These are phyloP conservation scores for Leptothorax acervorum DNA, from an alignment of 2,888 invertebrate species.

Conservation along the genomic window DNA sequence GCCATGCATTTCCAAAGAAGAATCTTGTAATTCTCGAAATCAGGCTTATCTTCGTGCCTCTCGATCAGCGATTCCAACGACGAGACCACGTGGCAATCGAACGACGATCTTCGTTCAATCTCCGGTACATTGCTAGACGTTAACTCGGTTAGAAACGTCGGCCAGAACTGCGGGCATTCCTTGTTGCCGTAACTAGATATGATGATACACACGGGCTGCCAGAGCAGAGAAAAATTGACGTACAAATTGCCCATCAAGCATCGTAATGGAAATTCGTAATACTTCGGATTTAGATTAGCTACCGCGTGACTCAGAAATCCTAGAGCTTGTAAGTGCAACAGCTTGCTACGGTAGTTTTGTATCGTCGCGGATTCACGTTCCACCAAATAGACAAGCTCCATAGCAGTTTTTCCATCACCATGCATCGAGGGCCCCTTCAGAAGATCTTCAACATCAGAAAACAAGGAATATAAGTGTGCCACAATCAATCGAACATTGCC, in stretches of 20 bases:
- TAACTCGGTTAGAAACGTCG: conserved; percentile 88
- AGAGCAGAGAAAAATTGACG: conserved; percentile 95
- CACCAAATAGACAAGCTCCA: conserved; percentile 86
- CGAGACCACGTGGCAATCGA: conserved; percentile 76
- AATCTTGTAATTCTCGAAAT: conserved; percentile 91
- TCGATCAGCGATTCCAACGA: conserved; percentile 75
- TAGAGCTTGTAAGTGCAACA: conserved; percentile 91
- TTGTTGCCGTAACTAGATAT: conserved; percentile 90
- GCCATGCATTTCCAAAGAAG: conserved; percentile 93
- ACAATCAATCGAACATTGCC: conserved; percentile 89
- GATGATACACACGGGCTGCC: conserved; percentile 93
- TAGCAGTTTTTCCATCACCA: conserved; percentile 66
- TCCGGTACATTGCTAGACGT: conserved; percentile 81
- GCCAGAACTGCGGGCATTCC: conserved; percentile 90
- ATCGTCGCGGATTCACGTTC: conserved; percentile 91
- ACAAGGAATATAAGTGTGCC: conserved; percentile 91
- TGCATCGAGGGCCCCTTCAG: conserved; percentile 84
- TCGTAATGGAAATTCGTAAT: conserved; percentile 89
- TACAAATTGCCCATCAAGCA: conserved; percentile 94
- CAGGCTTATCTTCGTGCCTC: conserved; percentile 88
- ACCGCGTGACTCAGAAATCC: conserved; percentile 86
- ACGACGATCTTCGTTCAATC: conserved; percentile 53
- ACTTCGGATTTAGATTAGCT: conserved; percentile 87
- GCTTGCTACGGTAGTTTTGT: conserved; percentile 92
- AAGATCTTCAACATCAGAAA: conserved; percentile 88